Evolutionary conservation across 2,888 invertebrate genomes (phyloP).

Genomic region (Noctua pronuba): DNA sequence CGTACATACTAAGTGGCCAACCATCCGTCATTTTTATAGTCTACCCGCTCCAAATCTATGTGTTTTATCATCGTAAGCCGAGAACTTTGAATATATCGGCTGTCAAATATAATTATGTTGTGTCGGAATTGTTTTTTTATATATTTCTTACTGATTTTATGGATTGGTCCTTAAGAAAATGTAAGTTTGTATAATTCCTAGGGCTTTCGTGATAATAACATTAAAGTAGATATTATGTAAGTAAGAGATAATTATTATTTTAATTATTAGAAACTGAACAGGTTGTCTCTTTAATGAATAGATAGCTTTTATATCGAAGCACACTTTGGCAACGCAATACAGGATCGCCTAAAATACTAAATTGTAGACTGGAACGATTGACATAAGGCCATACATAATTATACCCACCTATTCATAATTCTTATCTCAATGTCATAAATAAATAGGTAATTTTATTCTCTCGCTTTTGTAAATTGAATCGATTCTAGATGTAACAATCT

Average conservation of each 20-base stretch:
- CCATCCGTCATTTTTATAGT: conserved; percentile 65
- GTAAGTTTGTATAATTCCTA: not conserved
- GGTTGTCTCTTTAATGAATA: not conserved
- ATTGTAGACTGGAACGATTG: not conserved
- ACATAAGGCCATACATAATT: not conserved
- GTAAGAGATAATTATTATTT: too few species aligned
- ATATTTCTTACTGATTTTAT: conserved; percentile 15
- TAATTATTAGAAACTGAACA: not conserved
- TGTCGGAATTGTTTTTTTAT: conserved; percentile 48
- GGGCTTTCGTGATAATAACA: not conserved
- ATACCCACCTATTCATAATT: not conserved
- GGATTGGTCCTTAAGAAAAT: not conserved
- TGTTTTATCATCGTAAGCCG: conserved; percentile 63
- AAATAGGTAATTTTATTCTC: not conserved
- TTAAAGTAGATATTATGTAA: not conserved
- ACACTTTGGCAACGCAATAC: not conserved
- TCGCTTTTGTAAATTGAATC: not conserved
- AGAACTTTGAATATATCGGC: conserved; percentile 59
- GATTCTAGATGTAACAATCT: not conserved
- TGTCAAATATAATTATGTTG: conserved; percentile 53
- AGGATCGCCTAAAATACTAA: not conserved
- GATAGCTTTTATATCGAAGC: not conserved
- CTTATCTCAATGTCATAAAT: not conserved
- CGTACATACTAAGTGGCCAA: conserved; percentile 63
- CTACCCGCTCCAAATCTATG: conserved; percentile 57